Evolutionary conservation across 2,797 vertebrate genomes (phyloP).

Genomic region (Coregonus suidteri): DNA sequence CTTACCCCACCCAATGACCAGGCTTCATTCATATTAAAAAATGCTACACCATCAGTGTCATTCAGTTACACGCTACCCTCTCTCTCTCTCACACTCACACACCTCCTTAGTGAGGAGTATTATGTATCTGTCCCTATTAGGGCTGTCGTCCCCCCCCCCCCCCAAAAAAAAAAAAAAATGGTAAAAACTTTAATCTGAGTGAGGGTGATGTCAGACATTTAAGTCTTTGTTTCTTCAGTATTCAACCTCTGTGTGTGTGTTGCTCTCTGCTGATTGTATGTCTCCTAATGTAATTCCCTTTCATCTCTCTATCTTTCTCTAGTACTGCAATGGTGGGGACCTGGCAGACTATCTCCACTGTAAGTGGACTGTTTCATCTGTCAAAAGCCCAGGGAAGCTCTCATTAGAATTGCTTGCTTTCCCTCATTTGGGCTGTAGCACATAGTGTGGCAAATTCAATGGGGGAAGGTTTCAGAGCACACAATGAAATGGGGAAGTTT

Average conservation of each 20-base stretch:
- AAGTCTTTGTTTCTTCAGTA: not conserved
- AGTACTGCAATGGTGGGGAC: constrained; percentile 98
- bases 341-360: constrained; percentile 96
- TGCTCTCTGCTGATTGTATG: not conserved
- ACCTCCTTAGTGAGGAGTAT: not conserved
- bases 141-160: too few species aligned
- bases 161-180: too few species aligned
- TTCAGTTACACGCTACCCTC: too few species aligned
- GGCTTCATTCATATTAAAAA: constrained; percentile 28
- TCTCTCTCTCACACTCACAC: not conserved
- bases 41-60: constrained; percentile 1
- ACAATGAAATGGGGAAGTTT: not conserved
- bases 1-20: constrained; percentile 8
- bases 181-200: too few species aligned
- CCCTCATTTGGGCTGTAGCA: not conserved
- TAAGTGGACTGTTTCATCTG: constrained; percentile 74
- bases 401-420: not conserved
- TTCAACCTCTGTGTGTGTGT: not conserved
- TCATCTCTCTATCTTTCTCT: constrained; percentile 21
- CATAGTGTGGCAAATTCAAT: not conserved
- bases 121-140: not conserved
- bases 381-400: constrained; percentile 10
- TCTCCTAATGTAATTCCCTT: not conserved
- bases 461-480: too few species aligned
- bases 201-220: not conserved